Evolutionary conservation across 2,888 invertebrate genomes (phyloP), one percentile per base, ranked within the genome.

Genomic region (Melieria omissa): DNA sequence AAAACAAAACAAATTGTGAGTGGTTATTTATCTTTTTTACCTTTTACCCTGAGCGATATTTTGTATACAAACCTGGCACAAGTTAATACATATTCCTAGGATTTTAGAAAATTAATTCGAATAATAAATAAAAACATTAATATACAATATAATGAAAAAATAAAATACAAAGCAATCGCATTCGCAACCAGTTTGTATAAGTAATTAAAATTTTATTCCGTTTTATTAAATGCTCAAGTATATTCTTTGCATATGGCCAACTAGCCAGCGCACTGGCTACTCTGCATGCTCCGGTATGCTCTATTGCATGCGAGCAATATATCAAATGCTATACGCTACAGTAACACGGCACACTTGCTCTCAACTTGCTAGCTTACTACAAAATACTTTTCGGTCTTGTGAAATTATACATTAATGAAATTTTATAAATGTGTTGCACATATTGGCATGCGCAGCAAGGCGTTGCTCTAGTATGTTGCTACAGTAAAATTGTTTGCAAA

Each of bases 11-110:
- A 44, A 57, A 60, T 54, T 62, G 49, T 67, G 52, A 63, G 44
- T 42, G 12, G 47, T 58, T 64, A 2, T 57, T 58, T 60, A 62
- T 54, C 4, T 55, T 58, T 70, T 70, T 62, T 65, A 71, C 42
- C 45, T 46, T 57, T 63, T 42, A 47, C n/a, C 44, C 60, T 55
- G 54, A 46, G 69, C 69, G 55, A 70, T 54, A 65, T 67, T 72
- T 72, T 72, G 52, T 67, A 64, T 64, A 67, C 63, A 72, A 67
- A 64, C 58, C 63, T 67, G 60, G 67, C 60, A 64, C 67, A 67
- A 60, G 67, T 64, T 41, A 65, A 44, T 55, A 67, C 12, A 61
- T 61, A 58, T 60, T 5, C 16, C 9, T 67, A 67, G 67, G 60
- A 52, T 52, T 60, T 60, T 49, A 67, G 60, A 44, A 52, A 67